Evolutionary conservation across 2,113 vertebrate species (phyloP), one percentile per base, ranked within the genome.

Genomic region (Zosterops pallidus): DNA sequence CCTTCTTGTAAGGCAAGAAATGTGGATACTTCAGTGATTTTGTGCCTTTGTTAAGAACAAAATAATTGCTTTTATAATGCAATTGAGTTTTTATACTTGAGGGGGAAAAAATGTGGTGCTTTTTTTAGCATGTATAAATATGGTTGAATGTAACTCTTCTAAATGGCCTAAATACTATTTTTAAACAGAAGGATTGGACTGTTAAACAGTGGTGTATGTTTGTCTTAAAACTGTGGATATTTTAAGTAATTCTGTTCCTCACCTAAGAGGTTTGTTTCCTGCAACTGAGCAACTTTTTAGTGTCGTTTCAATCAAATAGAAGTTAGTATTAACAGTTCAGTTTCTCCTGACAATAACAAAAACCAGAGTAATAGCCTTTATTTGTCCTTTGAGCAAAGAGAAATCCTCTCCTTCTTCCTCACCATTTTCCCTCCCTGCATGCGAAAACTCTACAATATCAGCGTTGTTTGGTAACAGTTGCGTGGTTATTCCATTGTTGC

Each of bases 401-500:
- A 8, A 75, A 62, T 47, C 31, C 23, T 31, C 22, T 85, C 57
- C 7, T 94, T 69, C 39, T 83, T 90, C 52, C 52, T 31, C n/a
- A 49, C 15, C 39, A 46, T 68, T 18, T 69, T 76, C 42, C 21
- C 57, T 86, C 44, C 60, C 22, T 93, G 28, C 37, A 2, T 69
- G 63, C 64, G 68, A 55, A 88, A 84, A 49, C 52, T 93, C 89
- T 29, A 96, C 96, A 96, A 80, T 95, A 39, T 79, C 68, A 4
- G 24, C 12, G 3, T 92, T 95, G 82, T 92, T 79, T 83, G 74
- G 42, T 83, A 81, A 94, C 92, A 94, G 70, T 90, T 89, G 89
- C 20, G 12, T 67, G 46, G 71, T 96, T 94, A 89, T 92, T 88
- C 88, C 59, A 33, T 92, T 95, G 95, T 94, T 91, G 65, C 29